Evolutionary conservation across 2,888 invertebrate species (phyloP), one percentile per base, ranked within the genome.

Genomic region (Cantharis lateralis): DNA sequence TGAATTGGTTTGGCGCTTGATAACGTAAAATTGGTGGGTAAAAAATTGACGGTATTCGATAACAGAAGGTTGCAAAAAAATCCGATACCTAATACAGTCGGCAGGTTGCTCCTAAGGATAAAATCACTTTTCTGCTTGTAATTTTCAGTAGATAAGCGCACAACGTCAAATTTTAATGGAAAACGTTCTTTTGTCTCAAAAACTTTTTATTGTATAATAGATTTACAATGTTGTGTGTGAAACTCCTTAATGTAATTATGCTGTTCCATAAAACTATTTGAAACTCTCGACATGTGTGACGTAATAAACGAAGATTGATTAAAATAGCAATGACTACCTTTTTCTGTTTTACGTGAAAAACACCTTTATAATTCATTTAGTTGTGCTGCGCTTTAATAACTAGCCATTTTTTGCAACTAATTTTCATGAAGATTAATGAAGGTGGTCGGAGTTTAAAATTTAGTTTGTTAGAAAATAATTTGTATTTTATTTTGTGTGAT

Each of bases 251-350:
- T 62, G 20, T 11, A 20, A 63, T 71, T 63, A 71, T 71, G 62
- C 71, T 10, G 24, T 63, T 71, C 63, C 61, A 20, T 28, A 24
- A 62, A 18, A 61, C 62, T 26, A 62, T 15, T 16, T 15, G 10
- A 71, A 71, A 71, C 71, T 72, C 66, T 66, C 48, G 72, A 20
- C 72, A 72, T 48, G 15, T 72, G 66, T 72, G 71, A 63, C 63
- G 26, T 71, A 71, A 63, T 71, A 63, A 71, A 71, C 71, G 72
- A 72, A 72, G 72, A 72, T 72, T 72, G 72, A 72, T 72, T 72
- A 72, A 24, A 72, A 72, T 66, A 20, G 48, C 66, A 32, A 32
- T 15, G 26, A 66, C 32, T 72, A 64, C 15, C 64, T 15, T 71
- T 71, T 71, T 61, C 71, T 63, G 71, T 63, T 72, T 72, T 72